Conservation (phyloP, 2,113 vertebrate species). For the zebrafish (Danio rerio) region DNA sequence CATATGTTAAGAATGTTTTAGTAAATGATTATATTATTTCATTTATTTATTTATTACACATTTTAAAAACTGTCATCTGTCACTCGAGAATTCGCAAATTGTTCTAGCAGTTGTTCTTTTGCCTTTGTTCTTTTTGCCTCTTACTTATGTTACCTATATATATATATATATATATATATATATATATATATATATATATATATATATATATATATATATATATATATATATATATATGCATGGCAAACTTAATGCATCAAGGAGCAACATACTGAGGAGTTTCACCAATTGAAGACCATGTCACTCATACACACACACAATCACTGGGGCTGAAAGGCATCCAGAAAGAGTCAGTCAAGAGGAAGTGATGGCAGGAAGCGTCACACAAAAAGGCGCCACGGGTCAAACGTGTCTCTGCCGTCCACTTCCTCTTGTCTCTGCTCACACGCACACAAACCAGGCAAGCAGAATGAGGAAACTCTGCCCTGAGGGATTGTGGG, state of each 20-base stretch:
- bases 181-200: too few species aligned
- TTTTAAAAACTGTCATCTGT: too few species aligned
- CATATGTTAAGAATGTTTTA: too few species aligned
- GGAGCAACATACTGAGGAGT: not conserved
- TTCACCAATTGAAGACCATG: not conserved
- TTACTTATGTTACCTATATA: conserved; percentile 30
- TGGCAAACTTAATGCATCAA: conserved; percentile 29
- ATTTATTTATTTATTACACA: too few species aligned
- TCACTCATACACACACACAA: not conserved
- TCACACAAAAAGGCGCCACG: conserved; percentile 50
- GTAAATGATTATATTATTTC: too few species aligned
- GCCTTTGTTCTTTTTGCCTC: conserved; percentile 32
- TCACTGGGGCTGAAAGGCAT: conserved; percentile 22
- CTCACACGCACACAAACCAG: conserved; percentile 58
- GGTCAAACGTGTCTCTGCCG: conserved; percentile 57
- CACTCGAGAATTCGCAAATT: too few species aligned
- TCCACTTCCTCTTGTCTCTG: conserved; percentile 43
- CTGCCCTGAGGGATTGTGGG: conserved; percentile 25
- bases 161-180: too few species aligned
- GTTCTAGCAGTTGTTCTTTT: not conserved
- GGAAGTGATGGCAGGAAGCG: conserved; percentile 49
- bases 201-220: too few species aligned
- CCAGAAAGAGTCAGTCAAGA: conserved; percentile 33
- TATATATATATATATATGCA: conserved; percentile 8
- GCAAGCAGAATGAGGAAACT: conserved; percentile 53